phyloP scores from a whole-genome alignment of 2,113 vertebrate species.

The Glaucidium brasilianum region DNA sequence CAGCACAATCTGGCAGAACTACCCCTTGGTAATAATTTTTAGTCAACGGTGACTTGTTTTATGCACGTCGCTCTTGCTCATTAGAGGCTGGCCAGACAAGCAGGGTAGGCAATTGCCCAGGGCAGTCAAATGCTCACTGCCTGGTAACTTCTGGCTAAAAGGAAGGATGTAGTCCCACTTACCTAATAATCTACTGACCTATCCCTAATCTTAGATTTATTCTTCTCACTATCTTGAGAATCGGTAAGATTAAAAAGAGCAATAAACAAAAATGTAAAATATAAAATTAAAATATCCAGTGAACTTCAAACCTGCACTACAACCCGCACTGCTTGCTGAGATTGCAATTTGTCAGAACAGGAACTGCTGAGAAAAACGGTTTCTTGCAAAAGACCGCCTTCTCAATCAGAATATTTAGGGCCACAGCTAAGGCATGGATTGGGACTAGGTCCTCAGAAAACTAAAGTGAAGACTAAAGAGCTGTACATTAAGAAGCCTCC shows the following conservation, averaged over 20 bases:
- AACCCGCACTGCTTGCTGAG: background rate
- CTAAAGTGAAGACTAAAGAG: background rate
- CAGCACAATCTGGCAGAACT: background rate
- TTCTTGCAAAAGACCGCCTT: background rate
- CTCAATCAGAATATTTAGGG: background rate
- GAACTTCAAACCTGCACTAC: background rate
- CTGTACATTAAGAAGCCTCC: background rate
- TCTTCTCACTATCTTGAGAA: background rate
- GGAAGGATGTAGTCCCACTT: background rate
- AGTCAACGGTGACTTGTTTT: background rate
- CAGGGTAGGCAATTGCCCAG: background rate
- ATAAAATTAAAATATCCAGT: background rate
- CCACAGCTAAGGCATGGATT: background rate
- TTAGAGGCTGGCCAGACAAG: background rate
- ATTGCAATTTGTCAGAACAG: background rate
- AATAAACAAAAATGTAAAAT: background rate
- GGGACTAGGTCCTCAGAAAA: background rate
- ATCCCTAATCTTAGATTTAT: background rate
- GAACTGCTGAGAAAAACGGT: background rate
- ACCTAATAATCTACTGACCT: background rate
- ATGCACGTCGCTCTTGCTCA: background rate
- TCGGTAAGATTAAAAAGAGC: background rate
- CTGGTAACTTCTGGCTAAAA: background rate
- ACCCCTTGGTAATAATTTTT: background rate
- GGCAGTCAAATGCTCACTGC: background rate